Evolutionary conservation across 2,797 vertebrate genomes (phyloP).

Genomic region (Heterohyrax brucei): DNA sequence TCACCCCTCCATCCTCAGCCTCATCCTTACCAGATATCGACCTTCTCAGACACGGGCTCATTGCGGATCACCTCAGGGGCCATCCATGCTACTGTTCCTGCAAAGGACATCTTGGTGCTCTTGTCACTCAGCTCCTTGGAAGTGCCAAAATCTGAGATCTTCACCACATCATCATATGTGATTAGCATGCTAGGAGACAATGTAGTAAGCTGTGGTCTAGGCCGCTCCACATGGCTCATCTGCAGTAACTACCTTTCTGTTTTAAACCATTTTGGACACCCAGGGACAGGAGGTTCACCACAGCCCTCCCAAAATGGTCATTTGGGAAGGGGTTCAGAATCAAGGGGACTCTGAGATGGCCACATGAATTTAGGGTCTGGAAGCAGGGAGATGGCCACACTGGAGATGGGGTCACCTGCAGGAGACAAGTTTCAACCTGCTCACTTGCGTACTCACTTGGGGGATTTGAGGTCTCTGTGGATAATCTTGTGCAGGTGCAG

Average conservation of each 20-base stretch:
- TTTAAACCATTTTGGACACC: neutral
- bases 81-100: slow-evolving; percentile 99
- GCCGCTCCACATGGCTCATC: neutral
- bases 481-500: slow-evolving; percentile 99
- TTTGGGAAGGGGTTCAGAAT: slow-evolving; percentile 7
- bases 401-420: neutral
- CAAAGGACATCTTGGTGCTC: slow-evolving; percentile 99
- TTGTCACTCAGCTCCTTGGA: slow-evolving; percentile 98
- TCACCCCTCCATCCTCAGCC: slow-evolving; percentile 11
- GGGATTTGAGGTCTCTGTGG: slow-evolving; percentile 98
- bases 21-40: slow-evolving; percentile 96
- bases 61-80: slow-evolving; percentile 98
- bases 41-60: slow-evolving; percentile 98
- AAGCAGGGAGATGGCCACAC: neutral
- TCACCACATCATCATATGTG: slow-evolving; percentile 98
- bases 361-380: neutral
- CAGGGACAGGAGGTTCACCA: slow-evolving; percentile 3
- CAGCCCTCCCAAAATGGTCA: neutral
- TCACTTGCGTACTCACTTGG: slow-evolving; percentile 93
- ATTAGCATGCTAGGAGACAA: slow-evolving; percentile 95
- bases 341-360: slow-evolving; percentile 1
- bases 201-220: slow-evolving; percentile 68
- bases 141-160: slow-evolving; percentile 99
- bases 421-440: neutral
- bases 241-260: neutral